These are phyloP conservation scores for Caradrina kadenii DNA, from an alignment of 2,888 invertebrate genomes.

Conservation along the genomic window DNA sequence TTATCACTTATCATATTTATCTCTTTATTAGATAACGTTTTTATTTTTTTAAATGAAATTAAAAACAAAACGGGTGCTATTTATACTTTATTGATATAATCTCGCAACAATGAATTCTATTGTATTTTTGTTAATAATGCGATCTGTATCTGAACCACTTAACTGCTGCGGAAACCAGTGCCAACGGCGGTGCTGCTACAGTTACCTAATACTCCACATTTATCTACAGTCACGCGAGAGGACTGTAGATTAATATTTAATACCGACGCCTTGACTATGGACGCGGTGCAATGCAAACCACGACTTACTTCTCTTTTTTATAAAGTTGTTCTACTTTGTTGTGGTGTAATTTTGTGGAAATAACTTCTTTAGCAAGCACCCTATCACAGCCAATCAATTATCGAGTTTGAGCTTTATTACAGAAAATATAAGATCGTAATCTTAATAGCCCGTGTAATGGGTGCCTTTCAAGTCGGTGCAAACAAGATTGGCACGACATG, in stretches of 20 bases:
- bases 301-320: background rate
- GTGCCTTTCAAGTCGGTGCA: too few relatives aligned
- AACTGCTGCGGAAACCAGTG: background rate
- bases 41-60: too few relatives aligned
- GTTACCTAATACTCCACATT: conserved; percentile 27
- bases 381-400: background rate
- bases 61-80: too few relatives aligned
- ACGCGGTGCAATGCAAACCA: conserved; percentile 9
- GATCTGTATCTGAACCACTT: background rate
- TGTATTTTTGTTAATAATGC: background rate
- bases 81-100: too few relatives aligned
- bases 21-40: too few relatives aligned
- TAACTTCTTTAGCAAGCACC: background rate
- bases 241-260: conserved; percentile 38
- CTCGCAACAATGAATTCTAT: background rate
- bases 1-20: too few relatives aligned
- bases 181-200: background rate
- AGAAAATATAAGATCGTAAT: too few relatives aligned
- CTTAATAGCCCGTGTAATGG: too few relatives aligned
- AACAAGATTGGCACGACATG: too few relatives aligned
- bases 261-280: conserved; percentile 4
- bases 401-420: too few relatives aligned
- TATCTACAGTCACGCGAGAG: conserved; percentile 16
- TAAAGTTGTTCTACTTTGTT: background rate
- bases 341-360: background rate